Conservation (phyloP, 2,113 vertebrate genomes). For the Corynorhinus townsendii region DNA sequence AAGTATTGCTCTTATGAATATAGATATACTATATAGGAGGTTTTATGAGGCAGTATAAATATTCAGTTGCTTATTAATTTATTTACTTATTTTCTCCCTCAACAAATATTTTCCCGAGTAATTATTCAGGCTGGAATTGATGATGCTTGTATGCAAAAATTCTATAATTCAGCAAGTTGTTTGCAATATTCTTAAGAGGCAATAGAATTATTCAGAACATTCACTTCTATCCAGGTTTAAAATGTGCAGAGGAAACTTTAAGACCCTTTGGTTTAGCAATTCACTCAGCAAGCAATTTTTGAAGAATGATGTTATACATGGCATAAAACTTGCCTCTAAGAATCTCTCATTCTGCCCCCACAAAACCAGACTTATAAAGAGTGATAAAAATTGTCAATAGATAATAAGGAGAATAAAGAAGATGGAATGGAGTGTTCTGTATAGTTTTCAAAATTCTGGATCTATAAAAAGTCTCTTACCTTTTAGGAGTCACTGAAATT, state of each 20-base stretch:
- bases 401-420: not conserved
- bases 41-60: not conserved
- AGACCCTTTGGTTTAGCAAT: not conserved
- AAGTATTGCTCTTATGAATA: not conserved
- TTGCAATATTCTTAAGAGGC: not conserved
- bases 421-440: not conserved
- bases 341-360: not conserved
- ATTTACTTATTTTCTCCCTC: not conserved
- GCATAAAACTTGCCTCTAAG: not conserved
- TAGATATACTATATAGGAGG: rapidly evolving
- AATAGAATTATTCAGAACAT: not conserved
- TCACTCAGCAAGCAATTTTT: not conserved
- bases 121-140: not conserved
- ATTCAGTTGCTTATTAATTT: not conserved
- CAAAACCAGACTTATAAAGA: not conserved
- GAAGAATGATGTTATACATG: not conserved
- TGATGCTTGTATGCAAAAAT: not conserved
- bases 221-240: not conserved
- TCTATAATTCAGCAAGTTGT: not conserved
- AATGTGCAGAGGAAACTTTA: not conserved
- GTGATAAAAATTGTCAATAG: not conserved
- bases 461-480: not conserved
- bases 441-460: not conserved
- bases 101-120: not conserved
- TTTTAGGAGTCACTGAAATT: not conserved